Percentiles rank a stretch among this genome's conserved stretches.
Evolutionary conservation across 1,140 invertebrate species (phyloP).

Genomic region (Drosophila bocqueti): DNA sequence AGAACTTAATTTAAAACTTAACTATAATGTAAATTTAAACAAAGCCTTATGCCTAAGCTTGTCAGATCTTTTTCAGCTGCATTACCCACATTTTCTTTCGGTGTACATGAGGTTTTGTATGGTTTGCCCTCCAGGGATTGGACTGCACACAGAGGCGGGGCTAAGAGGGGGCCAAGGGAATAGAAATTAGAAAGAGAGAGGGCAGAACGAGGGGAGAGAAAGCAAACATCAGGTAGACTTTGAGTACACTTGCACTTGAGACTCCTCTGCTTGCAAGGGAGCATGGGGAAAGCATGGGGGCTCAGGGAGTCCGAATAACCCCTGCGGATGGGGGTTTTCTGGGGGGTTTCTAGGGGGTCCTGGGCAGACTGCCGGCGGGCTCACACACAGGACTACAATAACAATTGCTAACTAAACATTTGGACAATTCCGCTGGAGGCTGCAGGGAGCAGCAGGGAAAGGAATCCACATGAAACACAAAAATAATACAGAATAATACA

Average conservation of each 20-base stretch:
- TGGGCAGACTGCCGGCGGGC: slow-evolving; percentile 27
- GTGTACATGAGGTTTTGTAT: slow-evolving; percentile 39
- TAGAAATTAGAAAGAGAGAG: slow-evolving; percentile 14
- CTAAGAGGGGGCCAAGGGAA: neutral
- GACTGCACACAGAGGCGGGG: slow-evolving; percentile 20
- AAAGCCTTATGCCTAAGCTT: neutral
- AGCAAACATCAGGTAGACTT: slow-evolving; percentile 72
- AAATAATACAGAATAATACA: slow-evolving; percentile 32
- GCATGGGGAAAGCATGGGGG: slow-evolving; percentile 4
- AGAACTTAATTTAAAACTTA: neutral
- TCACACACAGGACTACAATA: slow-evolving; percentile 31
- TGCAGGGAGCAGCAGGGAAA: neutral
- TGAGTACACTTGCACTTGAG: slow-evolving; percentile 74
- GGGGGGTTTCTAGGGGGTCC: no score
- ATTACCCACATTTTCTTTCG: neutral
- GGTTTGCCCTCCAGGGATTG: slow-evolving; percentile 50
- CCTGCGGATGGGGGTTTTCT: neutral
- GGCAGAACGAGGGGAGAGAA: neutral
- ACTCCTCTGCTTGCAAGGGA: slow-evolving; percentile 35
- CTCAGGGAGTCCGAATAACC: slow-evolving; percentile 1
- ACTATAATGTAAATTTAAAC: neutral
- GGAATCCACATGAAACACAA: slow-evolving; percentile 38
- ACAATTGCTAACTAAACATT: slow-evolving; percentile 54
- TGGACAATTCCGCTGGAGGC: slow-evolving; percentile 45
- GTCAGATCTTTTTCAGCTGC: no score